Base-by-base conservation (phyloP, 35 echinoderm and acorn worm genomes). In the Heliocidaris tuberculata region DNA sequence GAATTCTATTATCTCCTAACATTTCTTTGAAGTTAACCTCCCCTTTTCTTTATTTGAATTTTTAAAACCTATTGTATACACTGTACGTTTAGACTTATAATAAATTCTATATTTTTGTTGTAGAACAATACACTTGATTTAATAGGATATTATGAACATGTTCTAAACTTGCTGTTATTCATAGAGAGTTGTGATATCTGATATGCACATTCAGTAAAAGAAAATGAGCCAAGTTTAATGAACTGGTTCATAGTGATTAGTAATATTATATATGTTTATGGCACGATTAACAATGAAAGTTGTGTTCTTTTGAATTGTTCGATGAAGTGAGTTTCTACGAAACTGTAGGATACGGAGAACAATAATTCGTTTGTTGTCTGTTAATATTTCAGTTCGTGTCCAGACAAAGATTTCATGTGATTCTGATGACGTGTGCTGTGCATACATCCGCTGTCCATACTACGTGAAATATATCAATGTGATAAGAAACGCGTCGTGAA, bases 311-410 rank as follows among this genome's bases (percentile, higher is more conserved):
- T 78, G 27, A 7, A 27, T 89, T 89, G 87, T 32, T 89, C 87
- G 9, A 89, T 89, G 87, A 89, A 89, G 87, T 89, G 31, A n/a
- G 31, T 32, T 47, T 13, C 87, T 89, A 48, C 29, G 32, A 89
- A 11, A 9, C 12, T 47, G 9, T 48, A 89, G 87, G 87, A 89
- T 47, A 89, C 87, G 87, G 87, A 89, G 87, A 89, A 48, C 87
- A 89, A 89, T 89, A 30, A 3, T 70, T 70, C 27, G 24, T 70
- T 24, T 70, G 60, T 27, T 70, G 11, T 27, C 24, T 70, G 60
- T 7, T 42, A 0, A 0, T n/a, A 24, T n/a, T 21, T 29, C 7
- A n/a, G 19, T 24, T 7, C 27, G 65, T 78, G 65, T n/a, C 65
- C 65, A 78, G 65, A n/a, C 21, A 24, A 13, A 56, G 52, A 56